Percentiles rank a stretch among this genome's conserved stretches.
phyloP scores from a whole-genome alignment of 2,113 vertebrate genomes.

The Neogale vison region DNA sequence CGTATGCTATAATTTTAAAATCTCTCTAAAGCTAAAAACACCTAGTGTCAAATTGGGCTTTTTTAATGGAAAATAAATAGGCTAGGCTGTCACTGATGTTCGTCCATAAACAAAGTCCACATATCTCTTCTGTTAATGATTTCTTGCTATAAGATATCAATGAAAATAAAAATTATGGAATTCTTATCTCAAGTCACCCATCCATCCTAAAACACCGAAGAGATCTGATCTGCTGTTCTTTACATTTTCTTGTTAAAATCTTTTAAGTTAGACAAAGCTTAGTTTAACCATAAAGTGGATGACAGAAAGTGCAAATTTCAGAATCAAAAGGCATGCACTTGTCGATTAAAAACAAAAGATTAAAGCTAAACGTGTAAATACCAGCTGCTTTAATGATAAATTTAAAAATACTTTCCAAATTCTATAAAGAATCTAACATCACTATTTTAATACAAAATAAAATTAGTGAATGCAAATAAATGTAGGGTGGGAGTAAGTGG shows the following conservation, averaged over 20 bases:
- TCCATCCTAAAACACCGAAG: background rate
- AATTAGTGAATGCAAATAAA: background rate
- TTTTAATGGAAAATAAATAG: background rate
- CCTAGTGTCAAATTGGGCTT: background rate
- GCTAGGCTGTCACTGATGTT: background rate
- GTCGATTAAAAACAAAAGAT: background rate
- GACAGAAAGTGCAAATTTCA: background rate
- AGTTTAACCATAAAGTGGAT: background rate
- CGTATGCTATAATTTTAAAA: background rate
- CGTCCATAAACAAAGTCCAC: background rate
- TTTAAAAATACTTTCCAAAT: background rate
- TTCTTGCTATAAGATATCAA: background rate
- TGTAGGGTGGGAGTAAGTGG: background rate
- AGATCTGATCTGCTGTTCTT: background rate
- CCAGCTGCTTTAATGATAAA: background rate
- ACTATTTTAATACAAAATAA: conserved; percentile 23
- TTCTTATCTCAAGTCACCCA: background rate
- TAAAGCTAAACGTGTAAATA: conserved; percentile 10
- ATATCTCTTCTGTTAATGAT: background rate
- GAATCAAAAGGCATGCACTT: background rate
- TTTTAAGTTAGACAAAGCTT: background rate
- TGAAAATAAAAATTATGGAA: conserved; percentile 23
- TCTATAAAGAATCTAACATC: background rate
- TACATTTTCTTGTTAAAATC: background rate
- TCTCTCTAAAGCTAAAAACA: conserved; percentile 1